These are phyloP conservation scores for Capreolus pygargus DNA, from an alignment of 2,113 vertebrate species.

Conservation along the genomic window DNA sequence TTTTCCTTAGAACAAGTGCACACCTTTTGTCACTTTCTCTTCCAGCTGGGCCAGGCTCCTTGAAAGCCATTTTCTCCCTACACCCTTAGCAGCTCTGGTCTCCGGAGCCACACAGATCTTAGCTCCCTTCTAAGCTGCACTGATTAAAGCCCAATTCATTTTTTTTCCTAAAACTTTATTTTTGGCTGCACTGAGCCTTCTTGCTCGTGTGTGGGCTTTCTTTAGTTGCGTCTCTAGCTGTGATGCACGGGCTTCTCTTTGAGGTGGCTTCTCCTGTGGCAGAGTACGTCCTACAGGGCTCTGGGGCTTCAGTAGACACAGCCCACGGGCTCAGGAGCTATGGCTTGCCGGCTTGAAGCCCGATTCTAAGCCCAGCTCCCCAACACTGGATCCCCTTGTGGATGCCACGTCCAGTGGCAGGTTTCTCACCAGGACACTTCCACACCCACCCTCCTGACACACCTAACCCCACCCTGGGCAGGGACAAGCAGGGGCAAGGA, in stretches of 20 bases:
- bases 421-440: background rate
- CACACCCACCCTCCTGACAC: background rate
- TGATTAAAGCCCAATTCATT: background rate
- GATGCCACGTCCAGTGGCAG: accelerated
- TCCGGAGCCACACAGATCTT: background rate
- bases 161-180: accelerated
- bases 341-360: background rate
- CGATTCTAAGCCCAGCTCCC: background rate
- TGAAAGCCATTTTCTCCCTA: background rate
- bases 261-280: background rate
- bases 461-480: background rate
- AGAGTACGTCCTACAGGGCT: background rate
- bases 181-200: background rate
- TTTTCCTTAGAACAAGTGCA: background rate
- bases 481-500: no score
- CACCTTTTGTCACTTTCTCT: background rate
- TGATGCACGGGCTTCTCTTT: background rate
- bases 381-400: background rate
- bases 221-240: background rate
- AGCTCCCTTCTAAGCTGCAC: background rate
- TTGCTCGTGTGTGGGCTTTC: background rate
- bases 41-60: background rate
- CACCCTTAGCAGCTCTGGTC: background rate
- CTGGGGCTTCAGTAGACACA: background rate
- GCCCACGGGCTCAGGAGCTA: background rate